Conservation (phyloP, 2,888 invertebrate species). For the Thecophora atra region DNA sequence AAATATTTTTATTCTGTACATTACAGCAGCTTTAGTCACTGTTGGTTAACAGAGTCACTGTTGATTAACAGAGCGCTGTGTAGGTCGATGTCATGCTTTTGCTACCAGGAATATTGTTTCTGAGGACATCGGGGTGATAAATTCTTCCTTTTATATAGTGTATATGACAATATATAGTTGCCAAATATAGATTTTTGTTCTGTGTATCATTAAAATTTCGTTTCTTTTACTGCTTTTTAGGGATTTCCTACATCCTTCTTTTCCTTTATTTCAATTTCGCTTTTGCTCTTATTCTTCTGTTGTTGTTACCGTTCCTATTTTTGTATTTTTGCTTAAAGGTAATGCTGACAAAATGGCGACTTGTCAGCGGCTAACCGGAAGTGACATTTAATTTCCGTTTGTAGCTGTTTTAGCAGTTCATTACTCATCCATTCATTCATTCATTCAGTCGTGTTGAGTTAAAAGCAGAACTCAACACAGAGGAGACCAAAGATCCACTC, state of each 20-base stretch:
- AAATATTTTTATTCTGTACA: background rate
- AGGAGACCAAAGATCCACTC: no score
- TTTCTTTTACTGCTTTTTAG: constrained; percentile 7
- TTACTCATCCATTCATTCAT: constrained; percentile 9
- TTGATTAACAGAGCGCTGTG: no score
- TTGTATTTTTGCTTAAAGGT: background rate
- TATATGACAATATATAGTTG: no score
- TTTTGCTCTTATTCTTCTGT: background rate
- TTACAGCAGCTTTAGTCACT: background rate
- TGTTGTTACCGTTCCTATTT: background rate
- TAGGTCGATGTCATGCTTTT: no score
- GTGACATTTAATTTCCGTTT: constrained; percentile 43
- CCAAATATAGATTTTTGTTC: no score
- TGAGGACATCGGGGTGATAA: no score
- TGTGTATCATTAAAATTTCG: no score
- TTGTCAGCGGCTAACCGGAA: constrained; percentile 37
- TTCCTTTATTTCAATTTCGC: background rate
- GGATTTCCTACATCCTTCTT: constrained; percentile 34
- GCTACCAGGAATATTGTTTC: no score
- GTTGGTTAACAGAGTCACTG: background rate
- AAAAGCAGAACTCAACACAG: no score
- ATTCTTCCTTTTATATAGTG: no score
- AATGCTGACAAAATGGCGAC: constrained; percentile 13
- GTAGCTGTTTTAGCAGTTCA: constrained; percentile 1
- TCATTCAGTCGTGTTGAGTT: background rate